Evolutionary conservation across 1,140 invertebrate genomes (phyloP).

Genomic region (Lordiphosa clarofinis): DNA sequence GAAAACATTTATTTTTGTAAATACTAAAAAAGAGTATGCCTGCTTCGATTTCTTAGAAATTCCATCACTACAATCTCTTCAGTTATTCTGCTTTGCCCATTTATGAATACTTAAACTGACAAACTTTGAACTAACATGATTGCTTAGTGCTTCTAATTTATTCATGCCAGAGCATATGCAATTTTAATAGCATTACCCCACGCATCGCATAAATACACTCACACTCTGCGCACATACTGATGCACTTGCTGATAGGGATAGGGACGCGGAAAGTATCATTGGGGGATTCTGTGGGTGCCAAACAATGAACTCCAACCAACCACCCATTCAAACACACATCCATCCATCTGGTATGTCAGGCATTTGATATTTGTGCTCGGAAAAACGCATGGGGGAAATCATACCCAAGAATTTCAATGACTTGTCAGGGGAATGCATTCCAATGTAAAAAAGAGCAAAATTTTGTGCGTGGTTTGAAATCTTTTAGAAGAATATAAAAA

Average conservation of each 20-base stretch:
- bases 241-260: conserved; percentile 2
- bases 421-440: conserved; percentile 2
- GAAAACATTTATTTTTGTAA: too few species aligned
- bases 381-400: conserved; percentile 4
- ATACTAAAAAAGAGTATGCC: too few species aligned
- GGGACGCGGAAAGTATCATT: not conserved
- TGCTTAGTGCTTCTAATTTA: conserved; percentile 2
- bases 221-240: not conserved
- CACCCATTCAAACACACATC: conserved; percentile 1
- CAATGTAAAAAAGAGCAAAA: conserved; percentile 1
- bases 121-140: conserved; percentile 6
- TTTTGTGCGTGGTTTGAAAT: conserved; percentile 4
- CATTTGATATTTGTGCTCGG: conserved; percentile 4
- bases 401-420: conserved; percentile 6
- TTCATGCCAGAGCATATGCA: conserved; percentile 2
- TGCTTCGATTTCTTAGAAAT: too few species aligned
- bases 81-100: not conserved
- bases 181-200: conserved; percentile 7
- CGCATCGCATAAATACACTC: not conserved
- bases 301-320: conserved; percentile 3
- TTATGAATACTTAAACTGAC: conserved; percentile 4
- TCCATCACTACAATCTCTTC: not conserved
- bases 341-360: conserved; percentile 5
- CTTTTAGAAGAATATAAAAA: too few species aligned
- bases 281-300: conserved; percentile 5